Conservation (phyloP, 2,797 vertebrate species). For the Molossus molossus region DNA sequence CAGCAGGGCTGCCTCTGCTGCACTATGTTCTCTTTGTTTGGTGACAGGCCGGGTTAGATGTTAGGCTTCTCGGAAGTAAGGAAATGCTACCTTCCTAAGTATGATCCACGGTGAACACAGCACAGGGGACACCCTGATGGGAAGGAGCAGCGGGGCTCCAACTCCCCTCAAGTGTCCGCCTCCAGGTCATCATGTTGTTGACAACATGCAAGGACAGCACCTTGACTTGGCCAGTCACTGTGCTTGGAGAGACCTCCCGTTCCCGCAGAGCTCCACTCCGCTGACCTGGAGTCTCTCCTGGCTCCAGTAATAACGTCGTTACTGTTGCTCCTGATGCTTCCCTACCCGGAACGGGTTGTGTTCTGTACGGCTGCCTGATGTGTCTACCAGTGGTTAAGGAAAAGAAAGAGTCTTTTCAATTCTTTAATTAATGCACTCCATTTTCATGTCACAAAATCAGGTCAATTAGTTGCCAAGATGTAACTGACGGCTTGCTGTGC, state of each 20-base stretch:
- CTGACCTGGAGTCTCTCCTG: not conserved
- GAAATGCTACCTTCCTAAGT: not conserved
- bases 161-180: too few relatives aligned
- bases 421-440: not conserved
- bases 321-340: not conserved
- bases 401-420: not conserved
- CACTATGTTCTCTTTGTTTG: not conserved
- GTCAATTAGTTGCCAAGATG: not conserved
- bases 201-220: too few relatives aligned
- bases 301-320: too few relatives aligned
- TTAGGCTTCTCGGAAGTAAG: not conserved
- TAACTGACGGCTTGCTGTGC: not conserved
- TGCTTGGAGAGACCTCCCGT: too few relatives aligned
- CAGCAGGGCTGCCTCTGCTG: not conserved
- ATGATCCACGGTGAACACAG: not conserved
- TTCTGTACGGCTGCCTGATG: not conserved
- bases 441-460: slow-evolving; percentile 14
- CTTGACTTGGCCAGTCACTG: not conserved
- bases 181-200: not conserved
- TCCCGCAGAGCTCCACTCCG: not conserved
- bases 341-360: not conserved
- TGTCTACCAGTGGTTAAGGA: not conserved
- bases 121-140: not conserved
- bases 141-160: not conserved
- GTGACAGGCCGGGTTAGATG: not conserved